phyloP scores from a whole-genome alignment of 1,140 invertebrate genomes.

The Bombus waltoni region DNA sequence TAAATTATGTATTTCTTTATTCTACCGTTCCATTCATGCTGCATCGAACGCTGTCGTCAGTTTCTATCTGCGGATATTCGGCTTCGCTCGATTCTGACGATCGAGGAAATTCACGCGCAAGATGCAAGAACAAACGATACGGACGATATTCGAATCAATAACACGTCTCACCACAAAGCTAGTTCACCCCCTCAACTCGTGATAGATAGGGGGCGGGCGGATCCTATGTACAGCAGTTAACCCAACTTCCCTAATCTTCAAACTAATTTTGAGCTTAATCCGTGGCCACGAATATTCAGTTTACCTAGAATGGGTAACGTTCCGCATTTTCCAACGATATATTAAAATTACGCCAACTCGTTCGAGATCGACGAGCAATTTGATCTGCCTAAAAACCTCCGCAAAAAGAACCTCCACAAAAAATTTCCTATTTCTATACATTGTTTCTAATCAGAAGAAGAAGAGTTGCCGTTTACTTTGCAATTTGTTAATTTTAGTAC shows the following conservation, averaged over 20 bases:
- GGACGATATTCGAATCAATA: constrained; percentile 45
- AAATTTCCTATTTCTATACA: too few relatives aligned
- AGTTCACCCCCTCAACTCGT: constrained; percentile 35
- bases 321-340: neutral
- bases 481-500: too few relatives aligned
- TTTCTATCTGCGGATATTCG: neutral
- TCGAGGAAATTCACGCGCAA: neutral
- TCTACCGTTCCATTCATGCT: too few relatives aligned
- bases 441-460: too few relatives aligned
- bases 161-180: constrained; percentile 46
- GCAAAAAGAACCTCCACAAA: too few relatives aligned
- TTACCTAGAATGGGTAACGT: constrained; percentile 33
- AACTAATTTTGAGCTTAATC: constrained; percentile 72
- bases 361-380: neutral
- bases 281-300: constrained; percentile 61
- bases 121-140: constrained; percentile 12
- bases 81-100: neutral
- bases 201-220: constrained; percentile 40
- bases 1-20: too few relatives aligned
- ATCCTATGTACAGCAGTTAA: constrained; percentile 58
- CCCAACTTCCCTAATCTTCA: constrained; percentile 70
- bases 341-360: constrained; percentile 24
- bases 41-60: too few relatives aligned
- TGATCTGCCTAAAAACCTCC: too few relatives aligned
- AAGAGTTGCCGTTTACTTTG: too few relatives aligned